Conservation (phyloP, 2,888 invertebrate species). For the Girardia tigrina region DNA sequence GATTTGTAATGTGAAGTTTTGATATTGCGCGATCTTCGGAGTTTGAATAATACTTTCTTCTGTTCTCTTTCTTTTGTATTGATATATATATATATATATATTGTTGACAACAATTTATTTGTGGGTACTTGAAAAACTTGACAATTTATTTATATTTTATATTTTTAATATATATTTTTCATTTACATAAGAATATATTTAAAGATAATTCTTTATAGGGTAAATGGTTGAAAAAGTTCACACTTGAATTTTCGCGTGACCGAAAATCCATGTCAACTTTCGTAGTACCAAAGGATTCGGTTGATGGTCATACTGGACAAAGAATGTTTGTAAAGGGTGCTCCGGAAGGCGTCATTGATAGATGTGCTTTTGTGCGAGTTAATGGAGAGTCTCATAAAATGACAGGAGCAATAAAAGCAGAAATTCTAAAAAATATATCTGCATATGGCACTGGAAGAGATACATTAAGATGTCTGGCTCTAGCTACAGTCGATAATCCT, state of each 20-base stretch:
- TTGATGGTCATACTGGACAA: slow-evolving; percentile 20
- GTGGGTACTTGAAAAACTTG: too few relatives aligned
- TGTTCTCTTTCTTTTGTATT: too few relatives aligned
- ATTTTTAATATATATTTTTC: too few relatives aligned
- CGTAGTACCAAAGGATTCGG: slow-evolving; percentile 59
- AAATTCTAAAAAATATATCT: slow-evolving; percentile 78
- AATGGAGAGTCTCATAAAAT: slow-evolving; percentile 79
- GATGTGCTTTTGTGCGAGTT: slow-evolving; percentile 89
- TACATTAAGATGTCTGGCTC: slow-evolving; percentile 64
- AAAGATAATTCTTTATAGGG: too few relatives aligned
- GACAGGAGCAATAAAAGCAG: slow-evolving; percentile 72
- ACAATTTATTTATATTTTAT: too few relatives aligned
- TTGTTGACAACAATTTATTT: too few relatives aligned
- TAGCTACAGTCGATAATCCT: slow-evolving; percentile 85
- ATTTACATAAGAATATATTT: too few relatives aligned
- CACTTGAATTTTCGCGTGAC: slow-evolving; percentile 97
- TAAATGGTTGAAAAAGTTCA: slow-evolving; percentile 70
- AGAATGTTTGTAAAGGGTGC: slow-evolving; percentile 58
- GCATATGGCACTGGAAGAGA: slow-evolving; percentile 74
- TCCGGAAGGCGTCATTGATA: slow-evolving; percentile 87
- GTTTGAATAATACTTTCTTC: too few relatives aligned
- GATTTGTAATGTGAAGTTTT: too few relatives aligned
- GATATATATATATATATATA: too few relatives aligned
- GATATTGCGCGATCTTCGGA: too few relatives aligned
- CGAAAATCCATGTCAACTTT: slow-evolving; percentile 98